Evolutionary conservation across 2,888 invertebrate genomes (phyloP).

Genomic region (Blastobasis adustella): DNA sequence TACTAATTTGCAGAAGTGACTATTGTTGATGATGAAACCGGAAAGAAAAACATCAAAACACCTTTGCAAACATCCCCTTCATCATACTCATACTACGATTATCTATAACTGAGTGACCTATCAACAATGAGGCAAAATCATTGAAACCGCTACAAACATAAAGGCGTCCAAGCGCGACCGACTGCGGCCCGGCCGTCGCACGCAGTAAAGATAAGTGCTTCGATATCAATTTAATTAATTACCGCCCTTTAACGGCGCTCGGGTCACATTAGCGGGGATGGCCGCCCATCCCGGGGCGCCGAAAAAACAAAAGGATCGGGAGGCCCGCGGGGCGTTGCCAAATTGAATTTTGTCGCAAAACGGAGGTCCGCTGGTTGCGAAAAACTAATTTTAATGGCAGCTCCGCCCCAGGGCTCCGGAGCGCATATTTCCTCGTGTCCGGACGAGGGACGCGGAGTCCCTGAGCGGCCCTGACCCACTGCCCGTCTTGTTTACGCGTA

Average conservation of each 20-base stretch:
- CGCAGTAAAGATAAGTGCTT: background rate
- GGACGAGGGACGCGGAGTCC: background rate
- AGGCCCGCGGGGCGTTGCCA: constrained; percentile 20
- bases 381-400: constrained; percentile 48
- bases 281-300: constrained; percentile 10
- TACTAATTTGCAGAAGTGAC: too few species aligned
- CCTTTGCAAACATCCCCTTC: too few species aligned
- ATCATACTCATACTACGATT: too few species aligned
- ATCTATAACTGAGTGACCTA: too few species aligned
- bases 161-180: too few species aligned
- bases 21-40: too few species aligned
- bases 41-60: too few species aligned
- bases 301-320: constrained; percentile 19
- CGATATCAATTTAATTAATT: constrained; percentile 3
- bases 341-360: constrained; percentile 38
- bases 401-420: constrained; percentile 15
- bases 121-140: too few species aligned
- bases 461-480: background rate
- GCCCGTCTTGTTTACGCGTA: too few species aligned
- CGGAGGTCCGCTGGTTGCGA: constrained; percentile 5
- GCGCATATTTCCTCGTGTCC: constrained; percentile 20
- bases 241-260: background rate
- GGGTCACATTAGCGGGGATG: constrained; percentile 13
- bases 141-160: too few species aligned
- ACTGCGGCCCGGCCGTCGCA: too few species aligned